Conservation (phyloP, 1,140 invertebrate species). For the Procambarus virginalis region DNA sequence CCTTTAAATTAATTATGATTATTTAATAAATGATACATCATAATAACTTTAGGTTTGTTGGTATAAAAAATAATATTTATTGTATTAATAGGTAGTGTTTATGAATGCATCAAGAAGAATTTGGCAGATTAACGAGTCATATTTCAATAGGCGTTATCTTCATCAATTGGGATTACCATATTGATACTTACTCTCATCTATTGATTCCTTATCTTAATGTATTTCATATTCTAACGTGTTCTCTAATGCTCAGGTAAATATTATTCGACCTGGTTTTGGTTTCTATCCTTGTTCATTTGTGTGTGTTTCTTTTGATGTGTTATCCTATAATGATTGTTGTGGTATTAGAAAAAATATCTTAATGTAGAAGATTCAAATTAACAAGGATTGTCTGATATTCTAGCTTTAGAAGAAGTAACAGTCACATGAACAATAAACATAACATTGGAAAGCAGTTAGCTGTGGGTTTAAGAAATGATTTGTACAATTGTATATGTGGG, state of each 20-base stretch:
- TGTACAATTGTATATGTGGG: neutral
- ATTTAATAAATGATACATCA: too few relatives aligned
- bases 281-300: constrained; percentile 10
- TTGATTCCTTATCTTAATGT: neutral
- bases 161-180: neutral
- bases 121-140: too few relatives aligned
- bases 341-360: neutral
- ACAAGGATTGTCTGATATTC: constrained; percentile 32
- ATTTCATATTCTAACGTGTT: too few relatives aligned
- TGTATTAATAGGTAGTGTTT: too few relatives aligned
- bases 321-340: neutral
- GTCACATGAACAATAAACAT: neutral
- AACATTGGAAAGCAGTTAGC: constrained; percentile 36
- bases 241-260: neutral
- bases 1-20: too few relatives aligned
- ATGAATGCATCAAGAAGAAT: too few relatives aligned
- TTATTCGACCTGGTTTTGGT: neutral
- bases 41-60: too few relatives aligned
- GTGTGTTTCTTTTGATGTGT: neutral
- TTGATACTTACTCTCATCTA: neutral
- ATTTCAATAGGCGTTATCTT: neutral
- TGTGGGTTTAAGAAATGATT: constrained; percentile 14
- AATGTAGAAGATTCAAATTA: constrained; percentile 7
- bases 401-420: constrained; percentile 8
- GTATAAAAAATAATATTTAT: too few relatives aligned